phyloP scores from a whole-genome alignment of 2,888 invertebrate species.

The Platycheirus rosarum region DNA sequence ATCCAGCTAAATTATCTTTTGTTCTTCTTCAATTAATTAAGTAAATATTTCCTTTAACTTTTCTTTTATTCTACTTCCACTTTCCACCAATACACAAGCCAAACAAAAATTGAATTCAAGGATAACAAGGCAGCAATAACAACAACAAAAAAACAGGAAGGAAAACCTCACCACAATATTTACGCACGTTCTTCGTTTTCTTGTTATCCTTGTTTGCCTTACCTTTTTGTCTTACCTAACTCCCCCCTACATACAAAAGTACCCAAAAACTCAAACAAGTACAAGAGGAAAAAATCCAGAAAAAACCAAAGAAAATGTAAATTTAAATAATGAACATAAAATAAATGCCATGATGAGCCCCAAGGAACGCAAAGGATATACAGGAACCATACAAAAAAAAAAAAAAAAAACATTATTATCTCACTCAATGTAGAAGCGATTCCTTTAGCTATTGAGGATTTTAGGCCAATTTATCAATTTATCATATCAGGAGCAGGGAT shows the following conservation, averaged over 20 bases:
- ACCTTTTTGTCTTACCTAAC: background rate
- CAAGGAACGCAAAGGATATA: conserved; percentile 10
- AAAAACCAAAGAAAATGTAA: conserved; percentile 61
- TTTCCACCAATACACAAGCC: conserved; percentile 3
- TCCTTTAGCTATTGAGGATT: background rate
- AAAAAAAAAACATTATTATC: conserved; percentile 29
- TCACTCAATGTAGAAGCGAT: conserved; percentile 31
- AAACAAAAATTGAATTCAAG: conserved; percentile 21
- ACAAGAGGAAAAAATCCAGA: conserved; percentile 8
- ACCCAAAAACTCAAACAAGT: conserved; percentile 24
- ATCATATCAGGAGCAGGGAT: background rate
- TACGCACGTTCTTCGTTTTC: conserved; percentile 38
- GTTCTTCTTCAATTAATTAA: conserved; percentile 72
- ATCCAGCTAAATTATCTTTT: conserved; percentile 68
- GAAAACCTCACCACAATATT: conserved; percentile 46
- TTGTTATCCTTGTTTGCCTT: conserved; percentile 53
- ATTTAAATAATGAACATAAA: conserved; percentile 71
- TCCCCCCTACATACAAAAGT: background rate
- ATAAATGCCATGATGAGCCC: conserved; percentile 34
- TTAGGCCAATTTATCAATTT: conserved; percentile 6
- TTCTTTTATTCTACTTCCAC: conserved; percentile 22
- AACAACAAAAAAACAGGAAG: background rate
- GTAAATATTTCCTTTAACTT: conserved; percentile 64
- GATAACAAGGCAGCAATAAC: conserved; percentile 9
- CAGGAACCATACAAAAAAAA: background rate